Evolutionary conservation across 2,797 vertebrate genomes (phyloP), one percentile per base, ranked within the genome.

Genomic region (Knipowitschia caucasica): DNA sequence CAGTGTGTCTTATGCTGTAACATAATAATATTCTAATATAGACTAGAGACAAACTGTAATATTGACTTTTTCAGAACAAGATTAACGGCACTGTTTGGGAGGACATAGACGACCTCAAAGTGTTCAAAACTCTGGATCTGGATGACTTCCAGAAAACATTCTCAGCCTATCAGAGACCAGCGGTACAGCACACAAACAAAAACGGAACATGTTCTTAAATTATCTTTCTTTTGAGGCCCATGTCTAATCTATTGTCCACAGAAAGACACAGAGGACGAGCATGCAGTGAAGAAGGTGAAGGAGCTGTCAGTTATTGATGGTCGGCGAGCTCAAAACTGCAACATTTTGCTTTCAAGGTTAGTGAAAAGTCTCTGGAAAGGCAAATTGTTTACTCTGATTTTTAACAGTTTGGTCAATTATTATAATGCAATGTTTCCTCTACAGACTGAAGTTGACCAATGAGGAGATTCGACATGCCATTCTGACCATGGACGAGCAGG

Each of bases 141-240:
- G 91, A 92, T 40, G 95, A 99, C 53, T 86, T 99, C 35, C 94
- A 99, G 81, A 92, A 87, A 69, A 98, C 91, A 0, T 99, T 99
- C 84, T 99, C 96, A 0, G 96, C 96, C 45, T 99, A 99, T 86
- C 96, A 98, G 88, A 94, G 91, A 80, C 92, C 94, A 71, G 92
- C 96, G 88, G 95, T 98, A 91, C 26, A 11, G 26, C 18, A 45
- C 24, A 8, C 40, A 43, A 5, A 21, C 10, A 21, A 4, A 9
- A 21, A 25, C 23, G n/a, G n/a, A 25, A 25, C 6, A 7, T 24
- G 7, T 12, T 4, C 12, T 25, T 7, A 7, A 25, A 24, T 24
- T 3, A 1, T 7, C 11, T 4, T 25, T 9, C 3, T 1, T n/a
- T 7, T 27, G 2, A 18, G 11, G 8, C 10, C 18, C 26, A 49